These are phyloP conservation scores for Bettongia penicillata DNA, from an alignment of 2,113 vertebrate species.

Conservation along the genomic window DNA sequence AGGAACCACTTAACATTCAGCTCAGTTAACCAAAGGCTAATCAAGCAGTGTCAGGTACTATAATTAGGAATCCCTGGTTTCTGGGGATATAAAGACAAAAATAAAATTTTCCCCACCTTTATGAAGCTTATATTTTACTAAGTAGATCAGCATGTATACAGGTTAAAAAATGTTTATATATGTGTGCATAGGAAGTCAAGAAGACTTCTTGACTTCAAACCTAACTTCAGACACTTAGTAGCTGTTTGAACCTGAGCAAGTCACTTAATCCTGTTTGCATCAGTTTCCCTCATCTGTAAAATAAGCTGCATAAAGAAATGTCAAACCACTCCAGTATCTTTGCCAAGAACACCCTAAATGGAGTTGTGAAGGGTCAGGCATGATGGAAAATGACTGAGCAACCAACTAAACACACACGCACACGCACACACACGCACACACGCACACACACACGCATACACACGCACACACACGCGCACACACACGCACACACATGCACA, in stretches of 20 bases:
- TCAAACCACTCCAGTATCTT: neutral
- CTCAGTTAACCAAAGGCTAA: neutral
- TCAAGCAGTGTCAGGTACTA: too few species aligned
- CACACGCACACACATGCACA: too few species aligned
- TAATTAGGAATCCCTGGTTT: neutral
- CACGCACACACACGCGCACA: too few species aligned
- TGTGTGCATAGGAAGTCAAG: too few species aligned
- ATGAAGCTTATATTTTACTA: neutral
- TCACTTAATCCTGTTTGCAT: neutral
- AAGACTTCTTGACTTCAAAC: neutral
- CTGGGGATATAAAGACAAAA: neutral
- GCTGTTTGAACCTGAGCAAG: neutral
- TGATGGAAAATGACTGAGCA: too few species aligned
- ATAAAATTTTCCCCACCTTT: neutral
- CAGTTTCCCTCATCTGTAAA: neutral
- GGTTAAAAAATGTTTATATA: neutral
- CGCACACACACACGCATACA: too few species aligned
- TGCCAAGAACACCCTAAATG: neutral
- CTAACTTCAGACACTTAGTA: neutral
- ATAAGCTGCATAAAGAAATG: neutral
- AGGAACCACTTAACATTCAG: neutral
- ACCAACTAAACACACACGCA: too few species aligned
- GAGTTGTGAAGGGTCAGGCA: too few species aligned
- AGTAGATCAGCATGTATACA: neutral
- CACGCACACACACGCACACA: too few species aligned